These are phyloP conservation scores for Callipepla californica DNA, from an alignment of 2,113 vertebrate genomes.

Conservation along the genomic window DNA sequence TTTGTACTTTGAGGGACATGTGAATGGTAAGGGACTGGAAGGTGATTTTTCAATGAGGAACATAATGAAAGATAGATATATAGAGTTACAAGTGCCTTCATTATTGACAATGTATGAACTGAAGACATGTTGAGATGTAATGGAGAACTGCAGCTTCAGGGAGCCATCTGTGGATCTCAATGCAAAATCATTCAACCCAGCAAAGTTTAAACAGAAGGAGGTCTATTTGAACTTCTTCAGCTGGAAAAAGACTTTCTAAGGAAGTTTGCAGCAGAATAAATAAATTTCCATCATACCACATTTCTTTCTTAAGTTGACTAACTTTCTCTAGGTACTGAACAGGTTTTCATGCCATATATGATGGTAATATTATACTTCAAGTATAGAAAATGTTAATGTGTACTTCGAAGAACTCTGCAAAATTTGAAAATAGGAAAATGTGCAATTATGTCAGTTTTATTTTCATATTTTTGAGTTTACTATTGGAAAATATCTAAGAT, in stretches of 20 bases:
- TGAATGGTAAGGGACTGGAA: slow-evolving; percentile 14
- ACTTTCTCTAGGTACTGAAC: background rate
- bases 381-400: background rate
- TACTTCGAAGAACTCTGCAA: background rate
- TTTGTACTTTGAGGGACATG: background rate
- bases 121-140: slow-evolving; percentile 38
- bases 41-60: background rate
- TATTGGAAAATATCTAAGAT: background rate
- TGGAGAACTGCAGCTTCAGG: slow-evolving; percentile 31
- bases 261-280: background rate
- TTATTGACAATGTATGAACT: slow-evolving; percentile 25
- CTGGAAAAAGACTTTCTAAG: background rate
- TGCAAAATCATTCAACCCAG: slow-evolving; percentile 35
- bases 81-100: slow-evolving; percentile 6
- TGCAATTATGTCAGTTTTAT: background rate
- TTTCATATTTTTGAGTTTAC: background rate
- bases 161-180: slow-evolving; percentile 23
- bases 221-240: background rate
- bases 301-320: background rate
- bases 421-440: background rate
- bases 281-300: background rate
- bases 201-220: background rate
- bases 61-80: background rate
- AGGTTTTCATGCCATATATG: background rate
- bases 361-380: background rate